Evolutionary conservation across 2,113 vertebrate genomes (phyloP).

Genomic region (Smithornis capensis): DNA sequence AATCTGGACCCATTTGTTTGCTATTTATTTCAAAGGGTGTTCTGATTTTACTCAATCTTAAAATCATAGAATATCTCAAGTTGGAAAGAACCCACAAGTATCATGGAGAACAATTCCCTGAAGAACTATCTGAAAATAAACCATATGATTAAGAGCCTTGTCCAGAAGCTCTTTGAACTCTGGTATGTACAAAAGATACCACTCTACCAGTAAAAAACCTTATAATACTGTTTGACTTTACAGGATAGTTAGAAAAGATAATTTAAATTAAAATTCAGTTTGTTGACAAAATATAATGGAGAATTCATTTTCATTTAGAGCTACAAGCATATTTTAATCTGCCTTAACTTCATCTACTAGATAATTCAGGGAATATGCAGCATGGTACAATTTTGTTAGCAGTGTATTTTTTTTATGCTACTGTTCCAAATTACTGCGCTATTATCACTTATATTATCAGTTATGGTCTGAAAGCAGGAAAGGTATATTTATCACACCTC

Average conservation of each 20-base stretch:
- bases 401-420: neutral
- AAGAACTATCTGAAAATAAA: neutral
- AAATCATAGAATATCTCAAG: neutral
- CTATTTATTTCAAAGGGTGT: neutral
- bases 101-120: neutral
- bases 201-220: neutral
- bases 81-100: neutral
- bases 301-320: slow-evolving; percentile 8
- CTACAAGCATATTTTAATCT: neutral
- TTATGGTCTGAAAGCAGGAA: neutral
- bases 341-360: neutral
- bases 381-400: neutral
- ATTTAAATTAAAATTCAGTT: neutral
- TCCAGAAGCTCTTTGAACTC: neutral
- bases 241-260: neutral
- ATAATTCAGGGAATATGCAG: neutral
- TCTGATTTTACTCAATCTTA: neutral
- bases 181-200: neutral
- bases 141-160: neutral
- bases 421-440: neutral
- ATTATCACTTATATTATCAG: neutral
- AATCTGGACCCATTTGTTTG: neutral
- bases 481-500: neutral
- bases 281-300: neutral
- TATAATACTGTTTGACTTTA: neutral